Evolutionary conservation across 2,888 invertebrate species (phyloP).

Genomic region (Salticus scenicus): DNA sequence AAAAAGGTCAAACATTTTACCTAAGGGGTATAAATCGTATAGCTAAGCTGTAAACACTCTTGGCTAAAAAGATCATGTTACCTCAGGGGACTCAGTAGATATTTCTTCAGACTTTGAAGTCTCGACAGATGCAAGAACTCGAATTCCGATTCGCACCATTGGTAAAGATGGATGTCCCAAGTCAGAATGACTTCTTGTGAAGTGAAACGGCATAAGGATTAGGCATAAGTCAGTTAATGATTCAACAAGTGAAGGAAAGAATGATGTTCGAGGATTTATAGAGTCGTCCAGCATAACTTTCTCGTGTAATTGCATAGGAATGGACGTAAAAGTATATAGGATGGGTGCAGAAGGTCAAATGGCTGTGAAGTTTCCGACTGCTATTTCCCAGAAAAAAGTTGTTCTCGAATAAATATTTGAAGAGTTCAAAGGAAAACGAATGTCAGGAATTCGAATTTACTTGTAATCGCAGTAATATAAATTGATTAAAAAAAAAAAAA

Average conservation of each 20-base stretch:
- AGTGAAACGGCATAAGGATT: neutral
- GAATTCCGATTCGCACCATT: constrained; percentile 12
- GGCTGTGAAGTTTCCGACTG: too few species aligned
- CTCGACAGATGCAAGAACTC: neutral
- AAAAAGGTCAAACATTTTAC: neutral
- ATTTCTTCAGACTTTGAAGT: neutral
- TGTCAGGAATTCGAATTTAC: too few species aligned
- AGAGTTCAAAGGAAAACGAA: too few species aligned
- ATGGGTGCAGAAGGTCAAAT: too few species aligned
- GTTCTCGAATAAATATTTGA: too few species aligned
- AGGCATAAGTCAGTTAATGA: neutral
- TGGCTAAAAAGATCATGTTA: neutral
- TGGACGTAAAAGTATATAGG: too few species aligned
- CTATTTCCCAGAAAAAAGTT: too few species aligned
- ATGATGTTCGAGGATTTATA: neutral
- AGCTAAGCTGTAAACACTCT: neutral
- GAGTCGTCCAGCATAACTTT: neutral
- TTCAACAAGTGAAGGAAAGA: neutral
- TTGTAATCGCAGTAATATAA: too few species aligned
- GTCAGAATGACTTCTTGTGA: neutral
- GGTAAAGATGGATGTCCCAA: neutral
- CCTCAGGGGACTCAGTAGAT: neutral
- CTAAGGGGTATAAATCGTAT: constrained; percentile 5
- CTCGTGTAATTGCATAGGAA: too few species aligned
- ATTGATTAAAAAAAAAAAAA: too few species aligned